A percentile compares a stretch with the other conserved stretches of the same genome.
These are phyloP conservation scores for Silurus asotus DNA, from an alignment of 2,113 vertebrate genomes.

Conservation along the genomic window DNA sequence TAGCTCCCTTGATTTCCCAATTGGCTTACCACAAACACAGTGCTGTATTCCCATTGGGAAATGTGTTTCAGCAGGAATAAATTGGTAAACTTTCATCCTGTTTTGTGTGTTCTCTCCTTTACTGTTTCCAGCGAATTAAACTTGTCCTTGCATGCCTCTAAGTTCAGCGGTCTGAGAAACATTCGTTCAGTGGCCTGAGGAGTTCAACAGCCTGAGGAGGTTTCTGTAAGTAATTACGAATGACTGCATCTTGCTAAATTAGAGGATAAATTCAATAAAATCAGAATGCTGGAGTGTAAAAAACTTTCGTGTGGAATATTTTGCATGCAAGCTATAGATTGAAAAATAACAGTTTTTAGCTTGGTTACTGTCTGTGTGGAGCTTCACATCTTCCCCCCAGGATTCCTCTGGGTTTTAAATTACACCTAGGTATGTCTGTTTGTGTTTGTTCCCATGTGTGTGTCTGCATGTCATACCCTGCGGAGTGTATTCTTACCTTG, in stretches of 20 bases:
- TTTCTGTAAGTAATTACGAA: conserved; percentile 26
- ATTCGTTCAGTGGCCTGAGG: background rate
- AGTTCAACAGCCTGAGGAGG: background rate
- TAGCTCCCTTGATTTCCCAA: conserved; percentile 22
- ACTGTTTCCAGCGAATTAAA: conserved; percentile 30
- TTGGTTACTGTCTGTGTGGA: background rate
- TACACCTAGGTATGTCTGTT: background rate
- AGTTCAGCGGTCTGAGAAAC: background rate
- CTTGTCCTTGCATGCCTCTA: conserved; percentile 17
- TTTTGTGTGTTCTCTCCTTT: background rate
- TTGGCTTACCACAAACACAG: conserved; percentile 17
- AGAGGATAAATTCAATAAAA: conserved; percentile 5
- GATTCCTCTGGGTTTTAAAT: background rate
- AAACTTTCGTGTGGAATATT: background rate
- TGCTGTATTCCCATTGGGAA: conserved; percentile 18
- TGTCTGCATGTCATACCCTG: background rate
- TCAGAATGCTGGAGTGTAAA: conserved; percentile 10
- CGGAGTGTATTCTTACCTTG: background rate
- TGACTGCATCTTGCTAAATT: background rate
- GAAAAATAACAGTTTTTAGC: background rate
- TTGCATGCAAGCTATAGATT: background rate
- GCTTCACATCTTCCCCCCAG: background rate
- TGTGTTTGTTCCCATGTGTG: too few relatives aligned
- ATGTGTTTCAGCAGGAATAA: conserved; percentile 38
- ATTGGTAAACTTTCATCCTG: conserved; percentile 39